Base-by-base conservation (phyloP, 1,140 invertebrate genomes). In the Drosophila bocqueti region DNA sequence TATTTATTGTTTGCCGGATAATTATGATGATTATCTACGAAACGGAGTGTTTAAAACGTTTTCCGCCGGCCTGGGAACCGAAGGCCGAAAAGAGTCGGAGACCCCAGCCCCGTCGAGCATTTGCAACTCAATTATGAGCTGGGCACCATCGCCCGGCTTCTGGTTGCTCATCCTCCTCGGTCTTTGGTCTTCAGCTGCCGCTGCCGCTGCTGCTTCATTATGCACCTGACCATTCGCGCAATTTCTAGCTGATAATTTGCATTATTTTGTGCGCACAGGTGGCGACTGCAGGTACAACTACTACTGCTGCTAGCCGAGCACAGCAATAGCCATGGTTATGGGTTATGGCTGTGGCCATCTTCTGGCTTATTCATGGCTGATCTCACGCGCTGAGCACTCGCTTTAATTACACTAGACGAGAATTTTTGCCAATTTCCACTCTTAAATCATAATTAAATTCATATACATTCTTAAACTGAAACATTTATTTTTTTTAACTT, bases 1-100 rank as follows among this genome's bases (percentile, higher is more conserved):
- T 90, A 90, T 90, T 90, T 90, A 89, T 89, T 85, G 85, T 90
- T 73, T 79, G 78, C 78, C 72, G 69, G 86, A 85, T 89, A 89
- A 90, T 89, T 90, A 89, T 85, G 85, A 89, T 90, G 86, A 85
- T 90, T 90, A 89, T 90, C 85, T 89, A 77, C 78, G 78, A 89
- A 89, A 85, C 82, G 78, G 85, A 66, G 64, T 85, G 71, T 84
- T 81, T 82, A 82, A 84, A 81, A 69, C 58, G 74, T 45, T 61
- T 64, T 78, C 60, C 57, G 46, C 34, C 34, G n/a, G 34, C 57
- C 46, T 87, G 84, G 84, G 84, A 87, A 87, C 84, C 73, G 67
- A 68, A 31, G 45, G 46, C 61, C 38, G 8, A 60, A 52, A 57
- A 76, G 59, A 58, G 42, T 52, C 26, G 18, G 21, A 45, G 52